A percentile compares a stretch with the other conserved stretches of the same genome.
These are phyloP conservation scores for Sciaenops ocellatus DNA, from an alignment of 2,797 vertebrate species.

Conservation along the genomic window DNA sequence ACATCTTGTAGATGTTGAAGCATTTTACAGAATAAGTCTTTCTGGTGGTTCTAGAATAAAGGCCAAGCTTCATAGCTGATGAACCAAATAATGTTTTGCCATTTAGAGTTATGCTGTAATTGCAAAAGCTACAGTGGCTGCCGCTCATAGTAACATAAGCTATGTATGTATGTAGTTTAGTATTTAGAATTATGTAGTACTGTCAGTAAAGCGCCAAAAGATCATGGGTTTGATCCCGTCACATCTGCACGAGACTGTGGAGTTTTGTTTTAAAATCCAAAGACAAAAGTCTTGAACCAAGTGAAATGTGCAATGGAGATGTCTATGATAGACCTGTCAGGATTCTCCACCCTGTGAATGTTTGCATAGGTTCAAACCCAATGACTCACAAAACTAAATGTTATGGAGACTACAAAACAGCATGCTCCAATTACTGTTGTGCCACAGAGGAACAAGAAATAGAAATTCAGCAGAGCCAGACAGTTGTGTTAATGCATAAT, in stretches of 20 bases:
- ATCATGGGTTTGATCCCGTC: neutral
- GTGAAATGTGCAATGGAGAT: neutral
- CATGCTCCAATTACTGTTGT: slow-evolving; percentile 28
- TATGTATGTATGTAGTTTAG: too few relatives aligned
- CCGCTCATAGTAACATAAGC: neutral
- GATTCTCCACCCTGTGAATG: neutral
- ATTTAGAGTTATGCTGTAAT: neutral
- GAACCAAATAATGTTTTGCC: neutral
- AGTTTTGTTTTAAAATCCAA: neutral
- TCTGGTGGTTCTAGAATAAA: too few relatives aligned
- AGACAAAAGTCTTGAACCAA: neutral
- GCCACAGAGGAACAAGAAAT: slow-evolving; percentile 12
- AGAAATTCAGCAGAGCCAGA: slow-evolving; percentile 19
- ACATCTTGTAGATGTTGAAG: too few relatives aligned
- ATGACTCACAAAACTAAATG: slow-evolving; percentile 19
- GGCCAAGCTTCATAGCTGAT: too few relatives aligned
- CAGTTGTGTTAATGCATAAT: slow-evolving; percentile 44
- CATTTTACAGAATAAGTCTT: too few relatives aligned
- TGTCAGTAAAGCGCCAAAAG: neutral
- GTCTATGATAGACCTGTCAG: slow-evolving; percentile 9
- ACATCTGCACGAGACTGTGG: neutral
- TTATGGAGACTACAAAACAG: slow-evolving; percentile 37
- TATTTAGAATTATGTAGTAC: too few relatives aligned
- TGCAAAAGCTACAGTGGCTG: neutral
- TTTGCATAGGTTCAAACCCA: neutral